Base-by-base conservation (phyloP, 2,888 invertebrate species). In the Spilarctia lutea region DNA sequence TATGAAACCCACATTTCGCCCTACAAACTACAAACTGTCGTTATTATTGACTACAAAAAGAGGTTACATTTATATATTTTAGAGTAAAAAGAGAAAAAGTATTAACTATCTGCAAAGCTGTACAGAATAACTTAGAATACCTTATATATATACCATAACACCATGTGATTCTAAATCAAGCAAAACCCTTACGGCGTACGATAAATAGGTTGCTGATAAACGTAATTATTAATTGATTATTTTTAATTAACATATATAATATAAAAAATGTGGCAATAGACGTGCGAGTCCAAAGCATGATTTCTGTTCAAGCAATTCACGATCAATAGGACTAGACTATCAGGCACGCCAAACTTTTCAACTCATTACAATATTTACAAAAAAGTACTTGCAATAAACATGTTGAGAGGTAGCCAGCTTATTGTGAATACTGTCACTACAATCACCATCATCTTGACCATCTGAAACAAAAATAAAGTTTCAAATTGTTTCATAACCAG, bases 401-500 rank as follows among this genome's bases (percentile, higher is more conserved):
- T 75, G 73, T 78, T 80, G 68, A 87, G 81, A 30, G 86, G 86
- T 65, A 86, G 78, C 86, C 87, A 87, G 76, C 85, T 85, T 24
- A 87, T 81, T 0, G 83, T 85, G 73, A 86, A 86, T 24, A 86
- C 86, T 7, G 78, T 81, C 16, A 86, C 86, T 70, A 87, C 85
- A 1, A 83, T 83, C 48, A 86, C 86, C 87, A 87, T 87, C 86
- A 86, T 86, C 74, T 84, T 84, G 68, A 83, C 80, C 87, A 87
- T 87, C 87, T 87, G 84, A 39, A 70, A 30, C 11, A 65, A 71
- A 33, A 68, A 1, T 10, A 68, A 30, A 0, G 3, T 48, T 45
- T 45, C 13, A 20, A 11, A 39, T 7, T 42, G 3, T 67, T 18
- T 20, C 0, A 8, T 24, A 7, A 24, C 24, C 8, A 18, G 48